These are phyloP conservation scores for Tetanocera ferruginea DNA, from an alignment of 2,888 invertebrate species.

Conservation along the genomic window DNA sequence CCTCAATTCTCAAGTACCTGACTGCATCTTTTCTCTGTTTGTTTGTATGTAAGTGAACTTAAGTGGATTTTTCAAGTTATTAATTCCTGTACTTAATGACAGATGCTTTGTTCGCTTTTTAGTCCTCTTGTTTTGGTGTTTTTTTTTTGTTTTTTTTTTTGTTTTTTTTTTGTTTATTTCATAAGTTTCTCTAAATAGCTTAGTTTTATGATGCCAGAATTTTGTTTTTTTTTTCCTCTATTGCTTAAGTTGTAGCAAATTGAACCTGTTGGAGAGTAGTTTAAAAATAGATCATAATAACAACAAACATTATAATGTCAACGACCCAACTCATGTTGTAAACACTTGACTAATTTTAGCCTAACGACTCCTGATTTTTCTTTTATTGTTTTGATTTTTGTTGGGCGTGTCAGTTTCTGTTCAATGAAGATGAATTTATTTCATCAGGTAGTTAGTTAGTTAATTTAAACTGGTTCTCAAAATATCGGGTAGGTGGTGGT, in stretches of 20 bases:
- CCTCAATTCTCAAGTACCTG: neutral
- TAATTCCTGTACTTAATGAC: conserved; percentile 22
- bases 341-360: conserved; percentile 30
- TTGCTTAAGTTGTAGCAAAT: conserved; percentile 13
- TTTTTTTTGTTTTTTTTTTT: conserved; percentile 13
- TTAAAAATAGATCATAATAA: conserved; percentile 19
- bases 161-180: conserved; percentile 31
- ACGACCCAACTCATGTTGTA: conserved; percentile 10
- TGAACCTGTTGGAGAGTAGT: conserved; percentile 38
- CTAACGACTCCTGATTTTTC: conserved; percentile 3
- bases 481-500: no score
- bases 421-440: neutral
- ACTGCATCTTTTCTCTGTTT: neutral
- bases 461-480: no score
- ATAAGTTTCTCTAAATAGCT: conserved; percentile 39
- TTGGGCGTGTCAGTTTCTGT: conserved; percentile 9
- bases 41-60: neutral
- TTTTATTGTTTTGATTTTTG: neutral
- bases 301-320: conserved; percentile 12
- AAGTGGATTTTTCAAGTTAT: conserved; percentile 7
- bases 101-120: neutral
- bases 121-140: conserved; percentile 31
- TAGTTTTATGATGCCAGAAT: conserved; percentile 20
- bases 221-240: conserved; percentile 37
- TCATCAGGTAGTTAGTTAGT: no score